Conservation (phyloP, 2,888 invertebrate species). For the Baccha elongata region DNA sequence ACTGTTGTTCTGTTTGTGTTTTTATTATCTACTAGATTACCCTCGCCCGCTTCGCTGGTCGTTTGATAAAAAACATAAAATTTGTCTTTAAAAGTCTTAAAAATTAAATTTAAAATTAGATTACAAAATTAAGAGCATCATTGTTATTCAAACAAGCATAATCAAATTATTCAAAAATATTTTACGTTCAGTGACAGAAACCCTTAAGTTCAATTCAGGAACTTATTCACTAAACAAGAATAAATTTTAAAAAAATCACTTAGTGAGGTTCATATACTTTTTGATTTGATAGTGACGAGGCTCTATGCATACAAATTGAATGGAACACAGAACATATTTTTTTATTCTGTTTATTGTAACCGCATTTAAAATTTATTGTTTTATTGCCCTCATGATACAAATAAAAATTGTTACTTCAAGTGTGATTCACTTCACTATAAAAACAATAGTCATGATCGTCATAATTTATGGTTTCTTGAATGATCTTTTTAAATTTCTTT, state of each 20-base stretch:
- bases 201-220: not conserved
- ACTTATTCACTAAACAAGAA: not conserved
- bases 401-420: not conserved
- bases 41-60: no score
- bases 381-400: conserved; percentile 21
- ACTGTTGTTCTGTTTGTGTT: no score
- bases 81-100: no score
- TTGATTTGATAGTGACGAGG: conserved; percentile 29
- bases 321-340: conserved; percentile 21
- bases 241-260: conserved; percentile 7
- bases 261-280: conserved; percentile 12
- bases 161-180: not conserved
- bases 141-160: not conserved
- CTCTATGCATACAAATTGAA: conserved; percentile 53
- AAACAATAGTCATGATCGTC: conserved; percentile 19
- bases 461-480: conserved; percentile 20
- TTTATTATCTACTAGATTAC: no score
- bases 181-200: not conserved
- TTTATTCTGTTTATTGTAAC: conserved; percentile 9
- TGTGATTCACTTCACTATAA: conserved; percentile 47
- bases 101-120: not conserved
- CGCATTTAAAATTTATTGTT: conserved; percentile 28
- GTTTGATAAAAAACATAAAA: no score
- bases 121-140: not conserved
- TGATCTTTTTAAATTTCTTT: conserved; percentile 28